Conservation (phyloP, 1,140 invertebrate genomes). For the Brachionus rubens region DNA sequence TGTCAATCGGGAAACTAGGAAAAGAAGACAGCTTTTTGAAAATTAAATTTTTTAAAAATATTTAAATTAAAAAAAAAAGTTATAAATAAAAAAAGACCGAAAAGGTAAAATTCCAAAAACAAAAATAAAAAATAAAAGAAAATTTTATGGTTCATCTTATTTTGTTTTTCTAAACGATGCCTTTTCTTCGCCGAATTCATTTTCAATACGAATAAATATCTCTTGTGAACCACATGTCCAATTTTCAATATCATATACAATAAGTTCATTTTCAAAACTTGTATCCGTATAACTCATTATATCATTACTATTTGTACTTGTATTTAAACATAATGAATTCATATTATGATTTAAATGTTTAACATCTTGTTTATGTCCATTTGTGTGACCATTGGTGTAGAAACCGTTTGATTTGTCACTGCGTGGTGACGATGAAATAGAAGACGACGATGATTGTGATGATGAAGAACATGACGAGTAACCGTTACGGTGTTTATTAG, state of each 20-base stretch:
- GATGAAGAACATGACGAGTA: not conserved
- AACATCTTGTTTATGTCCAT: not conserved
- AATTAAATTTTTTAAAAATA: too few relatives aligned
- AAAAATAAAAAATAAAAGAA: too few relatives aligned
- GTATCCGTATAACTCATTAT: not conserved
- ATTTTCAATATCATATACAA: slow-evolving; percentile 46
- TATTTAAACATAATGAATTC: slow-evolving; percentile 28
- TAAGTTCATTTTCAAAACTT: slow-evolving; percentile 43
- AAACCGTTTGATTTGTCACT: not conserved
- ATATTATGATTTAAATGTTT: slow-evolving; percentile 20
- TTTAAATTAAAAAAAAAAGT: too few relatives aligned
- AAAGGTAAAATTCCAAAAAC: too few relatives aligned
- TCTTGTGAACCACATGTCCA: slow-evolving; percentile 43
- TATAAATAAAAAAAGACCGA: too few relatives aligned
- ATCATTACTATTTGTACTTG: not conserved
- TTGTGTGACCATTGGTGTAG: not conserved
- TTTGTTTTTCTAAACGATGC: slow-evolving; percentile 46
- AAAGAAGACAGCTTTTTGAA: too few relatives aligned
- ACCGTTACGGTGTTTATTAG: not conserved
- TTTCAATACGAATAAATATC: slow-evolving; percentile 47
- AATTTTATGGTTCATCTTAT: too few relatives aligned
- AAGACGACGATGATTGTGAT: not conserved
- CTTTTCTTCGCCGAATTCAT: slow-evolving; percentile 44
- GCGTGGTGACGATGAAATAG: not conserved
- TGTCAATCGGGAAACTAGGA: too few relatives aligned